Percentiles rank a stretch among this genome's conserved stretches.
phyloP scores from a whole-genome alignment of 2,113 vertebrate species.

The Budorcas taxicolor region DNA sequence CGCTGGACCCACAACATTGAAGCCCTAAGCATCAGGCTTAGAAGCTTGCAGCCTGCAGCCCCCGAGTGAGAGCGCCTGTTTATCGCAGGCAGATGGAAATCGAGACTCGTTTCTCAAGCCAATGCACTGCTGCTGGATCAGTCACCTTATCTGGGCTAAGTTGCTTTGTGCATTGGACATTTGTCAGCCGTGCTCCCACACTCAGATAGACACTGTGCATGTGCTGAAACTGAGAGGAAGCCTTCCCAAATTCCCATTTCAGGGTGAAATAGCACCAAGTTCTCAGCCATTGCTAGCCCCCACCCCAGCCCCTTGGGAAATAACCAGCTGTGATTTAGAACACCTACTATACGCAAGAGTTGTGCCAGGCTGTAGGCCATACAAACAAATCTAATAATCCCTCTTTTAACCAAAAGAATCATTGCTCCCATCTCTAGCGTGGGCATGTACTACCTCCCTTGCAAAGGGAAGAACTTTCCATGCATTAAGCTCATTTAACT shows the following conservation, averaged over 20 bases:
- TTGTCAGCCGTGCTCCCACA: accelerated
- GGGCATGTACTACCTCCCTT: neutral
- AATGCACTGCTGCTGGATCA: neutral
- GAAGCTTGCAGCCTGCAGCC: neutral
- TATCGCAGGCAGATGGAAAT: constrained; percentile 72
- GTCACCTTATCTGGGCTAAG: neutral
- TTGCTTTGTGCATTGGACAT: neutral
- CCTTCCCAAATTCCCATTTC: neutral
- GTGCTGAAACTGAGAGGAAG: neutral
- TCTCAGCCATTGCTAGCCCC: neutral
- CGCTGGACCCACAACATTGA: neutral
- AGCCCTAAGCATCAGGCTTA: constrained; percentile 18
- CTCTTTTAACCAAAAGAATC: neutral
- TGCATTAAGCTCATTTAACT: neutral
- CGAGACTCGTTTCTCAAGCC: neutral
- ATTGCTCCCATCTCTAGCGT: neutral
- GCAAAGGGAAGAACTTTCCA: neutral
- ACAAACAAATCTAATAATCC: neutral
- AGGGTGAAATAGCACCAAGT: neutral
- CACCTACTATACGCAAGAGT: neutral
- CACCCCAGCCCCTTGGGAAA: neutral
- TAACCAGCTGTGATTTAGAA: neutral
- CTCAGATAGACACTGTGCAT: accelerated
- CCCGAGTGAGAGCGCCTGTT: constrained; percentile 26
- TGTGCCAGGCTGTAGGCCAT: neutral